Percentiles rank a stretch among this genome's conserved stretches.
These are phyloP conservation scores for Lasioglossum vierecki DNA, from an alignment of 2,888 invertebrate genomes.

Conservation along the genomic window DNA sequence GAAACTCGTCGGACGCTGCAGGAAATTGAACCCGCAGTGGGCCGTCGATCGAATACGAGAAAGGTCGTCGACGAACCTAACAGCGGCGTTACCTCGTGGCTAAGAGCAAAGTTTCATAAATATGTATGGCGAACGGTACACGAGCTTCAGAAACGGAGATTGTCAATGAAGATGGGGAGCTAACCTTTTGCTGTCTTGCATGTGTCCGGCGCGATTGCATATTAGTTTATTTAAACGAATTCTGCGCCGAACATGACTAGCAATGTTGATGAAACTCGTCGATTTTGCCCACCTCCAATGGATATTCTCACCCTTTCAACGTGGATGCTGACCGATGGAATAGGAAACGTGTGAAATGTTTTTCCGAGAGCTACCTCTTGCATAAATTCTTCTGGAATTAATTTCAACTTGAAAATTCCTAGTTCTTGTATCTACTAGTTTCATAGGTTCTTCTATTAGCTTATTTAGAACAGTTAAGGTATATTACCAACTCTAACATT, in stretches of 20 bases:
- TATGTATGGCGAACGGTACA: background rate
- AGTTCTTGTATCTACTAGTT: no score
- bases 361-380: no score
- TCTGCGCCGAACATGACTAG: background rate
- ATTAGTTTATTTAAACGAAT: background rate
- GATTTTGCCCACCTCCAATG: no score
- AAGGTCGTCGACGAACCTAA: background rate
- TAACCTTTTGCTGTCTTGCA: background rate
- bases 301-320: no score
- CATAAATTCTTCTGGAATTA: no score
- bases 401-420: no score
- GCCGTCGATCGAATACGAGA: background rate
- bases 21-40: background rate
- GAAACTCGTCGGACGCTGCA: background rate
- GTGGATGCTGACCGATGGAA: no score
- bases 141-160: background rate
- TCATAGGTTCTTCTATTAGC: no score
- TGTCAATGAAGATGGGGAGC: background rate
- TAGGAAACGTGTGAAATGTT: no score
- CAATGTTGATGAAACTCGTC: no score
- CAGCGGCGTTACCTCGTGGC: background rate
- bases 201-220: background rate
- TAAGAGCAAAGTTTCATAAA: background rate
- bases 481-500: no score
- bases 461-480: no score